Percentiles rank a stretch among this genome's conserved stretches.
phyloP scores from a whole-genome alignment of 2,113 vertebrate species.

The Cacatua alba region DNA sequence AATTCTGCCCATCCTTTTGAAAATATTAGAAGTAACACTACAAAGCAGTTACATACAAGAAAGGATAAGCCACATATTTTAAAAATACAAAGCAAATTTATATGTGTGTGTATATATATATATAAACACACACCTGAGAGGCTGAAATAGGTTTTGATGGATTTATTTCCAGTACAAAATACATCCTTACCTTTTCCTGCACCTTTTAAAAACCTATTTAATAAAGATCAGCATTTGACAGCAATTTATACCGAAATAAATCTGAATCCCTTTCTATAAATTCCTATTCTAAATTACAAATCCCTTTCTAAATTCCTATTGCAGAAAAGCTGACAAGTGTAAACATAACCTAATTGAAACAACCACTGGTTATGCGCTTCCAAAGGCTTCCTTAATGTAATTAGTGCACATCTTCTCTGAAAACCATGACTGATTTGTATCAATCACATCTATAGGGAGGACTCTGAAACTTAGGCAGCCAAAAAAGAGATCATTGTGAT shows the following conservation, averaged over 20 bases:
- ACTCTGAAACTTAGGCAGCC: background rate
- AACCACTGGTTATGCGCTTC: background rate
- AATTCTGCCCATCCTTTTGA: background rate
- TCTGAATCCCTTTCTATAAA: background rate
- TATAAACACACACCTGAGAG: background rate
- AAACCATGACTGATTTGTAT: background rate
- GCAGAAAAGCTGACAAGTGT: background rate
- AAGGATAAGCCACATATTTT: background rate
- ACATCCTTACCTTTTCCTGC: background rate
- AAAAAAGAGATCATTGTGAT: background rate
- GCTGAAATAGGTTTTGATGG: rapidly evolving
- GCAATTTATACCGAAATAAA: background rate
- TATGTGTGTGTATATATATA: background rate
- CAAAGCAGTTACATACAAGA: background rate
- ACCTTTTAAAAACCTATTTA: background rate
- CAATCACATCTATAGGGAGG: background rate
- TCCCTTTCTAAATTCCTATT: background rate
- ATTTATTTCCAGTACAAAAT: background rate
- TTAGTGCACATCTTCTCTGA: background rate
- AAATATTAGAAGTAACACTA: background rate
- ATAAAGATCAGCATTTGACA: background rate
- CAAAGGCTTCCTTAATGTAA: background rate
- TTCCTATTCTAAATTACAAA: background rate
- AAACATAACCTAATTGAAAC: background rate
- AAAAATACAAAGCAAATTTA: background rate